Base-by-base conservation (phyloP, 1,140 invertebrate species). In the Aphaenogaster ashmeadi region DNA sequence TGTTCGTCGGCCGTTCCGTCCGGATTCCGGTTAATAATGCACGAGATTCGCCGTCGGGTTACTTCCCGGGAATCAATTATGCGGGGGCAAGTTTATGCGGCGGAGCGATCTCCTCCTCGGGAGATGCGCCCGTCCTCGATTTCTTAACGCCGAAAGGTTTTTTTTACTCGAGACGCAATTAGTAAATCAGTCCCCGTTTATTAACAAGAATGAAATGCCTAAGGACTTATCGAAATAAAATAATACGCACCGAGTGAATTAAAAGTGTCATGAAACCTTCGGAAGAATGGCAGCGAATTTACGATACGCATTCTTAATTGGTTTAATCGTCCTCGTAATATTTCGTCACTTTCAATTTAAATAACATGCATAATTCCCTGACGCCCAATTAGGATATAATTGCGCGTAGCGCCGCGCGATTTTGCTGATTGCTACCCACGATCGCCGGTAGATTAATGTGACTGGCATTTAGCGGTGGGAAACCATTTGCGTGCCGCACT, bases 1-100 rank as follows among this genome's bases (percentile, higher is more conserved):
- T 60, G 52, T 72, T 36, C 64, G 21, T 81, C 64, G 79, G 54
- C 44, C 60, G 77, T 66, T 50, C 62, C 62, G 62, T 80, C 27
- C 62, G n/a, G 33, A 84, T 84, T 84, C 41, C 69, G 69, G 69
- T 75, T 84, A 74, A 84, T 84, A 84, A 84, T 84, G 80, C 80
- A 74, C 80, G 69, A 84, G 69, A 75, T 62, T 84, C 54, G 54
- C 41, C 69, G 52, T 75, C 54, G n/a, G 69, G 18, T 75, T 60
- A 84, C 60, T 84, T 84, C 44, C 69, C n/a, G 54, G n/a, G 54
- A 84, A 84, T 84, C 80, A 74, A 84, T 84, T 84, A 75, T 74
- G 54, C 80, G 69, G 27, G 11, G 11, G 6, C 80, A 27, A 74
- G 56, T 84, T 84, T 74, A 74, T 75, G 41, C 80, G 64, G 36